Percentiles rank a stretch among this genome's conserved stretches.
Evolutionary conservation across 2,888 invertebrate species (phyloP).

Genomic region (Rhagium mordax): DNA sequence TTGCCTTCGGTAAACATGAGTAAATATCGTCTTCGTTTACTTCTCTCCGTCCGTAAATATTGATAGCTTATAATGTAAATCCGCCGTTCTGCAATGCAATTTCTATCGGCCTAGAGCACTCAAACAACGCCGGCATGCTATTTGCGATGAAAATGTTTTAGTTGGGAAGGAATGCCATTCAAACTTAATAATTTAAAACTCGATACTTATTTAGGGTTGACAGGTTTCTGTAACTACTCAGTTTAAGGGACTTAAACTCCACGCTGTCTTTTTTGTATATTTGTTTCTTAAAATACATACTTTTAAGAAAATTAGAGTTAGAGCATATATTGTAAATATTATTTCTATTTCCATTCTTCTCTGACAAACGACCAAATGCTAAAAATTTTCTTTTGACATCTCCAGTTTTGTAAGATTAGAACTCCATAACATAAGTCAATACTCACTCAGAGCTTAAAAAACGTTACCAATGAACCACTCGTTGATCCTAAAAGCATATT

Average conservation of each 20-base stretch:
- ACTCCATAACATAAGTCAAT: too few relatives aligned
- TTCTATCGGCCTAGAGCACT: conserved; percentile 42
- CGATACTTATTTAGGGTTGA: neutral
- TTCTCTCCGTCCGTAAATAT: conserved; percentile 53
- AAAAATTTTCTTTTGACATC: too few relatives aligned
- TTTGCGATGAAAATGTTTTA: neutral
- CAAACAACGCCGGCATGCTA: neutral
- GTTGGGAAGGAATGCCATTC: neutral
- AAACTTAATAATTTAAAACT: neutral
- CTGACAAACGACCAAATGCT: too few relatives aligned
- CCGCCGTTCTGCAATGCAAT: conserved; percentile 54
- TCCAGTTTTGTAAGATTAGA: too few relatives aligned
- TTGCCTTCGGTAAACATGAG: conserved; percentile 51
- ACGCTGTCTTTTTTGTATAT: neutral
- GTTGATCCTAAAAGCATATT: too few relatives aligned
- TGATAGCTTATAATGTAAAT: conserved; percentile 56
- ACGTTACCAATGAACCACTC: too few relatives aligned
- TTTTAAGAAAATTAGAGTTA: too few relatives aligned
- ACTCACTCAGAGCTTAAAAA: too few relatives aligned
- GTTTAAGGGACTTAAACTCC: neutral
- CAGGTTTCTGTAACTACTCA: neutral
- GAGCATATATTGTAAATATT: too few relatives aligned
- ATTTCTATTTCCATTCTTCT: too few relatives aligned
- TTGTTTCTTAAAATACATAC: neutral
- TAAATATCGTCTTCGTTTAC: conserved; percentile 49